Evolutionary conservation across 2,113 vertebrate species (phyloP).

Genomic region (Phaethornis superciliosus): DNA sequence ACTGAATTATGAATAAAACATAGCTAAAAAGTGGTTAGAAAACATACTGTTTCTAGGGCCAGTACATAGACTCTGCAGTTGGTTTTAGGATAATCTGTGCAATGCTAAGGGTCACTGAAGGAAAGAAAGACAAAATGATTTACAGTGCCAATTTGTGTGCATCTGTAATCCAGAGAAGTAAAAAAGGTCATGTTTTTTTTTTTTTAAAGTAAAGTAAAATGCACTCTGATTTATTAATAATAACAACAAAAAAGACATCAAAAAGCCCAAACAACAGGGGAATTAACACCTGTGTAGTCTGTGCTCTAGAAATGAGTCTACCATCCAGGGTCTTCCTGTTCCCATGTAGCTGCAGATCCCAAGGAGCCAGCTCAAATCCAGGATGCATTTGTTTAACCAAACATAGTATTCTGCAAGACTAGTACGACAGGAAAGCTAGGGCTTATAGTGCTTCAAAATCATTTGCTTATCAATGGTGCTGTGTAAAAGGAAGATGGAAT

Average conservation of each 20-base stretch:
- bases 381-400: background rate
- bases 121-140: background rate
- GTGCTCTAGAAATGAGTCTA: background rate
- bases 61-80: background rate
- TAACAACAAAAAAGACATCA: too few species aligned
- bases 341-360: background rate
- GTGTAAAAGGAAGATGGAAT: background rate
- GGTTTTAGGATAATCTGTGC: background rate
- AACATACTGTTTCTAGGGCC: background rate
- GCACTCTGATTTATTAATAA: background rate
- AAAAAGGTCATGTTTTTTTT: background rate
- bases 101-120: background rate
- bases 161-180: background rate
- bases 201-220: background rate
- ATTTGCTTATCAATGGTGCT: background rate
- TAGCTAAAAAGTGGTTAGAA: background rate
- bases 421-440: background rate
- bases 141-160: background rate
- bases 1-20: constrained; percentile 16
- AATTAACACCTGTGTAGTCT: rapidly evolving
- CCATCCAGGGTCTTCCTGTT: rapidly evolving
- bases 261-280: too few species aligned
- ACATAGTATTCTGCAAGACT: background rate
- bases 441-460: background rate
- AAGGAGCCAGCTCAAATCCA: background rate